Evolutionary conservation across 2,797 vertebrate species (phyloP).

Genomic region (Tympanoctomys barrerae): DNA sequence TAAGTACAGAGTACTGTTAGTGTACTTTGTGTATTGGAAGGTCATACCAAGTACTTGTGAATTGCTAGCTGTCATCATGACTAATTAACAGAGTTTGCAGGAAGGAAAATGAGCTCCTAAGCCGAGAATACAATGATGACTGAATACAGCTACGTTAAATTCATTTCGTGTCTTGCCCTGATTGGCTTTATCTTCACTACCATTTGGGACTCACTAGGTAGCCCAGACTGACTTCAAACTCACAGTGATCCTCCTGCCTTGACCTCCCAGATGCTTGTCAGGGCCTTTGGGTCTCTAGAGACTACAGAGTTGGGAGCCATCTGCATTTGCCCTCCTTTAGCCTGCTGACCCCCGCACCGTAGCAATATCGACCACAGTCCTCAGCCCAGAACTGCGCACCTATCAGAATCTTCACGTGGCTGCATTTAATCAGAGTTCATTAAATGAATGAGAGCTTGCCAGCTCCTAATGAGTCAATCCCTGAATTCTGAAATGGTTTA

Average conservation of each 20-base stretch:
- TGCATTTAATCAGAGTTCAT: background rate
- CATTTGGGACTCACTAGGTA: background rate
- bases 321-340: background rate
- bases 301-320: conserved; percentile 3
- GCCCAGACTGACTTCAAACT: no score
- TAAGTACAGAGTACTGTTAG: background rate
- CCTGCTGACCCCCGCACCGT: background rate
- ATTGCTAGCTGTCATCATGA: background rate
- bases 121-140: background rate
- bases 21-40: background rate
- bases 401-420: background rate
- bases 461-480: background rate
- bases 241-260: no score
- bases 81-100: background rate
- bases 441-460: background rate
- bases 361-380: background rate
- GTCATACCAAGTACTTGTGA: background rate
- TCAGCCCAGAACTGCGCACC: background rate
- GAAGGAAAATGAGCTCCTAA: background rate
- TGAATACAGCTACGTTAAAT: background rate
- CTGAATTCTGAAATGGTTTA: conserved; percentile 7
- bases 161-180: conserved; percentile 32
- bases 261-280: background rate
- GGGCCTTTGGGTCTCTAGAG: conserved; percentile 33
- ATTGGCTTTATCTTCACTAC: conserved; percentile 14